These are phyloP conservation scores for Stylophora pistillata DNA, from an alignment of 64 coral and sea anemone genomes.

Conservation along the genomic window DNA sequence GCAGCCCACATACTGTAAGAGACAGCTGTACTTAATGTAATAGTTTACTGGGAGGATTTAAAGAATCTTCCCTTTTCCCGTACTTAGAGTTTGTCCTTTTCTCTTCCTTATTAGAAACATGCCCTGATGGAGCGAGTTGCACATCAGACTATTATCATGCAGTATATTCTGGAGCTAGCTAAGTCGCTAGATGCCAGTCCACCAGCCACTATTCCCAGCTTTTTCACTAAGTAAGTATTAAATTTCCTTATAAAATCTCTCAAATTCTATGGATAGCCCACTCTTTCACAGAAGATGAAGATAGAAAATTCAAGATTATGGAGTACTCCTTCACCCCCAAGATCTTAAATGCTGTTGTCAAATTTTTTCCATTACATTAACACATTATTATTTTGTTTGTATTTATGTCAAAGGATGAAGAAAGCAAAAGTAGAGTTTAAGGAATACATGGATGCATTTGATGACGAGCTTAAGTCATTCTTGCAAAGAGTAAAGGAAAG, in stretches of 20 bases:
- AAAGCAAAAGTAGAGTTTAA: constrained; percentile 83
- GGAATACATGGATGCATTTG: constrained; percentile 96
- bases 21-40: too few species aligned
- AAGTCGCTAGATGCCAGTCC: constrained; percentile 74
- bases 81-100: background rate
- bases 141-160: constrained; percentile 90
- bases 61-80: background rate
- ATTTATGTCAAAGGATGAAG: constrained; percentile 65
- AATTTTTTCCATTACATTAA: too few species aligned
- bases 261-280: too few species aligned
- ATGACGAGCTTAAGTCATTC: constrained; percentile 89
- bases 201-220: constrained; percentile 53
- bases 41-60: background rate
- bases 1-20: too few species aligned
- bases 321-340: too few species aligned
- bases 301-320: too few species aligned
- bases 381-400: background rate
- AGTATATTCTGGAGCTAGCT: constrained; percentile 91
- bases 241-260: background rate
- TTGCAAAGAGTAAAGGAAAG: constrained; percentile 84
- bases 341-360: too few species aligned
- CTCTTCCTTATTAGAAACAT: constrained; percentile 85
- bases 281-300: too few species aligned
- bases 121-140: constrained; percentile 87
- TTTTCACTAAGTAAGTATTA: constrained; percentile 85